A percentile compares a stretch with the other conserved stretches of the same genome.
phyloP scores from a whole-genome alignment of 64 coral and sea anemone species.

The Montipora efflorescens region DNA sequence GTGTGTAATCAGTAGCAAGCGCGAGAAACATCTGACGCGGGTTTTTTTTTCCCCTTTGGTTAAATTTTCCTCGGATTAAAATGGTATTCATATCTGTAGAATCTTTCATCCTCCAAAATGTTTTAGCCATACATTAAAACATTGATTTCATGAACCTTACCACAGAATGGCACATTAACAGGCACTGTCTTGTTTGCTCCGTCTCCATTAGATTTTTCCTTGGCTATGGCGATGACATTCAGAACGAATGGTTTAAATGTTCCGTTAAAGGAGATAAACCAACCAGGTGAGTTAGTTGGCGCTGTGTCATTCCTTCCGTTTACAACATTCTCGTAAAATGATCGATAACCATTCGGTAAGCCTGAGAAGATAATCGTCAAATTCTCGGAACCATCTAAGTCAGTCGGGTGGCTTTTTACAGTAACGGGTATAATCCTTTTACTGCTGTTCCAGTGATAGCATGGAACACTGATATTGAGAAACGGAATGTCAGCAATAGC shows the following conservation, averaged over 20 bases:
- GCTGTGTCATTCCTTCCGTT: neutral
- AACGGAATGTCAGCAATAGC: conserved; percentile 49
- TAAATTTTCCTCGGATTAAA: too few relatives aligned
- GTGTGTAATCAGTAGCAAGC: too few relatives aligned
- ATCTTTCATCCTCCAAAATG: too few relatives aligned
- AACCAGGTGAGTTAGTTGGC: neutral
- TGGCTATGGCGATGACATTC: conserved; percentile 27
- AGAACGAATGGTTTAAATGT: conserved; percentile 42
- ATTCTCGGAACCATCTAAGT: conserved; percentile 57
- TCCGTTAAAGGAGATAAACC: conserved; percentile 3
- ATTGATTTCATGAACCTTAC: neutral
- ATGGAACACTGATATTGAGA: conserved; percentile 24
- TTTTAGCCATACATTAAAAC: neutral
- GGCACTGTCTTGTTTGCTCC: neutral
- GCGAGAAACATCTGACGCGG: too few relatives aligned
- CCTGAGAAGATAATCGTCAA: conserved; percentile 5
- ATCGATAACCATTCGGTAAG: conserved; percentile 54
- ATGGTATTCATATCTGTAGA: too few relatives aligned
- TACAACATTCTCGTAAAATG: neutral
- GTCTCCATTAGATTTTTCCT: conserved; percentile 60
- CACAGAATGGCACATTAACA: conserved; percentile 49
- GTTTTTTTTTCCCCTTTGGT: too few relatives aligned
- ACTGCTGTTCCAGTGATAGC: conserved; percentile 43
- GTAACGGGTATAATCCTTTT: conserved; percentile 42
- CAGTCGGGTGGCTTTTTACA: conserved; percentile 1